These are phyloP conservation scores for Hemithea aestivaria DNA, from an alignment of 2,888 invertebrate genomes.

Conservation along the genomic window DNA sequence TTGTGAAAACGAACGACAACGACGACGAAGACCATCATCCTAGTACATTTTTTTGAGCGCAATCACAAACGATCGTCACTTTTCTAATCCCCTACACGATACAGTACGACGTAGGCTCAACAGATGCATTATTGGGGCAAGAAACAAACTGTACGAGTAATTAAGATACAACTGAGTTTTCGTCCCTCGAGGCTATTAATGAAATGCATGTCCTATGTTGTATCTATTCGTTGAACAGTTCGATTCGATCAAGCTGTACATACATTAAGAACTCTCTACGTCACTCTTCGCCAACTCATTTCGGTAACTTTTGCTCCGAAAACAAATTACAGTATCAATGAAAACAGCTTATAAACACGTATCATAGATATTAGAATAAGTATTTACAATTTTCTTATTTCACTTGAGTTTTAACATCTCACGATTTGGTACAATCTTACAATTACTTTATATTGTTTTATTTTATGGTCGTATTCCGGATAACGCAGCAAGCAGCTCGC, in stretches of 20 bases:
- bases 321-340: conserved; percentile 44
- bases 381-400: conserved; percentile 67
- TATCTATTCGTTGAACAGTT: conserved; percentile 15
- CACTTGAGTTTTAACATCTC: conserved; percentile 47
- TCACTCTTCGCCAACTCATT: conserved; percentile 10
- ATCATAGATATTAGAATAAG: conserved; percentile 58
- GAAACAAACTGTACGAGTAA: conserved; percentile 45
- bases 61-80: too few relatives aligned
- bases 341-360: conserved; percentile 68
- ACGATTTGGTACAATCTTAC: conserved; percentile 51
- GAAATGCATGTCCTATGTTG: conserved; percentile 2
- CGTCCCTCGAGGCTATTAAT: conserved; percentile 9
- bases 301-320: conserved; percentile 39
- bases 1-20: too few relatives aligned
- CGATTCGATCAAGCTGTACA: conserved; percentile 28
- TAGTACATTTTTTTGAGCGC: conserved; percentile 56
- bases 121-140: conserved; percentile 19
- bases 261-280: conserved; percentile 13
- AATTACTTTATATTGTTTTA: conserved; percentile 18
- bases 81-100: too few relatives aligned
- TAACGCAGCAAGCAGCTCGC: too few relatives aligned
- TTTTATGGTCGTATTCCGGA: too few relatives aligned
- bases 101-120: too few relatives aligned
- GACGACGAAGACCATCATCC: too few relatives aligned
- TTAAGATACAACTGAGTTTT: conserved; percentile 29